phyloP scores from a whole-genome alignment of 1,140 invertebrate species.

The Eciton burchellii region DNA sequence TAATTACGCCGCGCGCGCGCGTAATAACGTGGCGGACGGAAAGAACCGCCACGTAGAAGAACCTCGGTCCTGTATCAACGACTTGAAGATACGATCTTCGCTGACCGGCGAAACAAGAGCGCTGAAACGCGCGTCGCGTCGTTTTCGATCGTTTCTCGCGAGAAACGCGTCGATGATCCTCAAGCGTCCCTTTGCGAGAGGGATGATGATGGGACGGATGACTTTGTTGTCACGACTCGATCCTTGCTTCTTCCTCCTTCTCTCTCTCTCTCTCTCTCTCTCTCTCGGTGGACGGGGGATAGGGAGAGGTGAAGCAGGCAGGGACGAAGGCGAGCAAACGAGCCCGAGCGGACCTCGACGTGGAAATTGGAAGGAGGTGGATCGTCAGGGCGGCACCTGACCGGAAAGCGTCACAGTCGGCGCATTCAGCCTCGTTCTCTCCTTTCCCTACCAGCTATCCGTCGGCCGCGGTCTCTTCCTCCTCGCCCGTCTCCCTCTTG shows the following conservation, averaged over 20 bases:
- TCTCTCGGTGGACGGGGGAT: constrained; percentile 42
- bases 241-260: constrained; percentile 42
- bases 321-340: constrained; percentile 71
- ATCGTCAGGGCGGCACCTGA: constrained; percentile 83
- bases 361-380: constrained; percentile 78
- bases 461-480: constrained; percentile 44
- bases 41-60: constrained; percentile 50
- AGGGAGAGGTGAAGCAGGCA: constrained; percentile 52
- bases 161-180: too few species aligned
- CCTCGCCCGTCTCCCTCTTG: constrained; percentile 48
- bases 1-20: constrained; percentile 70
- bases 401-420: constrained; percentile 84
- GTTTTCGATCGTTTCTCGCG: too few species aligned
- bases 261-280: too few species aligned
- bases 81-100: constrained; percentile 44
- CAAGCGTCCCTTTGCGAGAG: too few species aligned
- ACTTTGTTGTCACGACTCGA: not conserved
- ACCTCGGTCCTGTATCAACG: constrained; percentile 56
- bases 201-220: too few species aligned
- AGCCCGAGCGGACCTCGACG: constrained; percentile 69
- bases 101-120: constrained; percentile 60
- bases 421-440: constrained; percentile 82
- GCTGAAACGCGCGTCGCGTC: not conserved
- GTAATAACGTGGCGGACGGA: constrained; percentile 73
- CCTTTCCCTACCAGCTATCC: constrained; percentile 72